Evolutionary conservation across 2,113 vertebrate species (phyloP).

Genomic region (Bujurquina vittata): DNA sequence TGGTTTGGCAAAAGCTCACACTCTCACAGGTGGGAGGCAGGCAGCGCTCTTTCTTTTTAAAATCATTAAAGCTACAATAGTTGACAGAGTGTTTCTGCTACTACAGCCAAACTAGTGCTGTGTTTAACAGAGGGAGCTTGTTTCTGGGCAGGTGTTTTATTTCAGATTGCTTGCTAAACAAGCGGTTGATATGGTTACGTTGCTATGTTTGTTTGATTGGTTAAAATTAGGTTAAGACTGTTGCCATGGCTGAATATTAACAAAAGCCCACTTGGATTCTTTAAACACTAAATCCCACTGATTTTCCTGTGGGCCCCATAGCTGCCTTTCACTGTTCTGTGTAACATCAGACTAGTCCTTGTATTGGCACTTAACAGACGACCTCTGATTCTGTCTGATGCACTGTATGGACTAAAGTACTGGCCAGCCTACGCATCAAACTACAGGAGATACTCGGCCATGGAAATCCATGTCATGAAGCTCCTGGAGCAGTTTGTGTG

Average conservation of each 20-base stretch:
- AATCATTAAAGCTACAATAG: conserved; percentile 32
- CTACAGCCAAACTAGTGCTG: not conserved
- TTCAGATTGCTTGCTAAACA: conserved; percentile 8
- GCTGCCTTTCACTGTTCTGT: not conserved
- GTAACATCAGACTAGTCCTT: not conserved
- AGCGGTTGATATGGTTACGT: not conserved
- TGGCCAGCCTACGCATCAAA: no score
- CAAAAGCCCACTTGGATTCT: not conserved
- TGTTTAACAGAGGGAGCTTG: conserved; percentile 26
- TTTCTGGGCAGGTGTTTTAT: conserved; percentile 25
- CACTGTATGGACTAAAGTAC: not conserved
- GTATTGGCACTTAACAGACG: not conserved
- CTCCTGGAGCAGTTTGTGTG: not conserved
- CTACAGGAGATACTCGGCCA: not conserved
- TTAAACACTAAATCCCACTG: not conserved
- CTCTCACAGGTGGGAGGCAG: conserved; percentile 40
- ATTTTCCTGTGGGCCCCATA: not conserved
- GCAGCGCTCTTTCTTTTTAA: conserved; percentile 10
- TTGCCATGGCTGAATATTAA: not conserved
- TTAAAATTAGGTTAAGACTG: conserved; percentile 15
- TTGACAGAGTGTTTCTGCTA: conserved; percentile 32
- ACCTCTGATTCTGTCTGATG: not conserved
- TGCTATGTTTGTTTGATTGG: not conserved
- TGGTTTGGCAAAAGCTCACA: conserved; percentile 21
- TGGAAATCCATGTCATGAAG: not conserved